These are phyloP conservation scores for Sitta europaea DNA, from an alignment of 2,113 vertebrate genomes.

Conservation along the genomic window DNA sequence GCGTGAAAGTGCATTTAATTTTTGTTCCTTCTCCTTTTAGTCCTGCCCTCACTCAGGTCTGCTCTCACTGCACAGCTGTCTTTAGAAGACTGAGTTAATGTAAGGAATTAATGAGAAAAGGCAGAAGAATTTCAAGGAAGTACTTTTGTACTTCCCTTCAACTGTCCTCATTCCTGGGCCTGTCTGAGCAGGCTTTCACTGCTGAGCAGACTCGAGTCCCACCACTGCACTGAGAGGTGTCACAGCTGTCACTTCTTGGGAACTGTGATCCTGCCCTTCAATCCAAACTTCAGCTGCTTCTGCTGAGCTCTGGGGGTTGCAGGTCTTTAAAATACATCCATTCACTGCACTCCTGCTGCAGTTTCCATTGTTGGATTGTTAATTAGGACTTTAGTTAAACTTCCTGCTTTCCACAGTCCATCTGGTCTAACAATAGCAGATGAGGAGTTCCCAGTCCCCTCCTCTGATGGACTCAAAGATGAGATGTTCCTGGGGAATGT, in stretches of 20 bases:
- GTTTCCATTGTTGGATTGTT: background rate
- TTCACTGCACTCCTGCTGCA: background rate
- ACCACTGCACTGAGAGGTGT: background rate
- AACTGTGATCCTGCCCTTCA: background rate
- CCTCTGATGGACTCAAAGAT: background rate
- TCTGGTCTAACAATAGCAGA: background rate
- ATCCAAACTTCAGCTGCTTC: background rate
- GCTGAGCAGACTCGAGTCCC: background rate
- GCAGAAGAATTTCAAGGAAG: background rate
- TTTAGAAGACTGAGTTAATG: background rate
- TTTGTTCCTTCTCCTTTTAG: background rate
- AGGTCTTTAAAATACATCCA: background rate
- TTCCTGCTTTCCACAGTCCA: background rate
- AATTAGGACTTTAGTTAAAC: background rate
- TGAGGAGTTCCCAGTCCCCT: background rate
- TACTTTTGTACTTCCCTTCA: background rate
- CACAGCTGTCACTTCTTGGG: background rate
- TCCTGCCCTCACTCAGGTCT: background rate
- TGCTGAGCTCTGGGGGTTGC: background rate
- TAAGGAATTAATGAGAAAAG: background rate
- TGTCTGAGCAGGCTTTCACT: background rate
- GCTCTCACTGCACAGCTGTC: background rate
- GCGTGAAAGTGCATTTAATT: background rate
- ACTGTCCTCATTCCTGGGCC: background rate
- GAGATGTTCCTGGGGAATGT: background rate